A percentile compares a stretch with the other conserved stretches of the same genome.
These are phyloP conservation scores for Oppia nitens DNA, from an alignment of 1,140 invertebrate species.

Conservation along the genomic window DNA sequence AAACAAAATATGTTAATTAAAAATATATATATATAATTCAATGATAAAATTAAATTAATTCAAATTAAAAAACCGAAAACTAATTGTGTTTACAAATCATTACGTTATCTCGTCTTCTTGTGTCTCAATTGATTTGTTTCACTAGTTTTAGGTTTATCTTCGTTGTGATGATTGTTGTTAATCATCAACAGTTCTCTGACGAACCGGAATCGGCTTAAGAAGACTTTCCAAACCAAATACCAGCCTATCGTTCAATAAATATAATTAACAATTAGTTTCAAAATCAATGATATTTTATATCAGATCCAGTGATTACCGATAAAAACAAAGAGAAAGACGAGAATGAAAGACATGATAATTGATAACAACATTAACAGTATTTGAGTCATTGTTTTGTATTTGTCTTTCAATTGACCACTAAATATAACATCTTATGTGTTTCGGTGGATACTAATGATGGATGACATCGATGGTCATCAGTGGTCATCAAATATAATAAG, in stretches of 20 bases:
- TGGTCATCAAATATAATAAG: no score
- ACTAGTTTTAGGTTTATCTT: constrained; percentile 15
- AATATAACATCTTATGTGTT: no score
- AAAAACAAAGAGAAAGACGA: constrained; percentile 33
- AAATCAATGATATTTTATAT: constrained; percentile 5
- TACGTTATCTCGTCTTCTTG: neutral
- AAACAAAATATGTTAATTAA: no score
- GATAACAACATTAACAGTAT: constrained; percentile 32
- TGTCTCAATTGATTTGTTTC: neutral
- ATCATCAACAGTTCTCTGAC: constrained; percentile 52
- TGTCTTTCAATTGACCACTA: no score
- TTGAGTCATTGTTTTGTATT: no score
- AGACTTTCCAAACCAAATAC: constrained; percentile 76
- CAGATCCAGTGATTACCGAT: constrained; percentile 29
- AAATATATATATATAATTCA: no score
- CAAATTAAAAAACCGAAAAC: neutral
- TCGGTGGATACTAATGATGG: no score
- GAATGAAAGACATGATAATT: constrained; percentile 30
- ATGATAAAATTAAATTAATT: no score
- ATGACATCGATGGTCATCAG: no score
- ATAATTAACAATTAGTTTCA: neutral
- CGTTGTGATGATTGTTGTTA: constrained; percentile 19
- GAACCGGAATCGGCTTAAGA: constrained; percentile 65
- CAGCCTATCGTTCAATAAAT: constrained; percentile 45
- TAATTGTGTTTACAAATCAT: neutral